Evolutionary conservation across 1,140 invertebrate genomes (phyloP), one percentile per base, ranked within the genome.

Genomic region (Andrena cerasifolii): DNA sequence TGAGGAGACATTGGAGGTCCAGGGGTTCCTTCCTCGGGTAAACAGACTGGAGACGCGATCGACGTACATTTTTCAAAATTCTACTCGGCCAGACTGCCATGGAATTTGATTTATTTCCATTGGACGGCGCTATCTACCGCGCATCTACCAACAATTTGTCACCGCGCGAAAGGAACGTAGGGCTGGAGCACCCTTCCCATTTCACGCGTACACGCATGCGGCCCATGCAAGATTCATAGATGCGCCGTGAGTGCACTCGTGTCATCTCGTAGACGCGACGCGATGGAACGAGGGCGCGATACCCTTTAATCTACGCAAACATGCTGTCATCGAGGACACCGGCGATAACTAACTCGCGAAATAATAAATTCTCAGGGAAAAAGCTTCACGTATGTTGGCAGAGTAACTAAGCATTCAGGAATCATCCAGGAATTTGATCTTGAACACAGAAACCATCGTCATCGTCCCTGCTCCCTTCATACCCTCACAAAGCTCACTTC

Each of bases 201-300:
- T 53, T 63, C 49, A 33, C 53, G 72, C 72, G 72, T 74, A 36
- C 28, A 74, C 73, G 62, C 62, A 67, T 36, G 51, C 73, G 51
- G 28, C 21, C 26, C 31, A 58, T 58, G 53, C 53, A 76, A 67
- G 28, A 76, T 76, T 76, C 73, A 76, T 76, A n/a, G 51, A 6
- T n/a, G 21, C 36, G 3, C 49, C 14, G 18, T 31, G 62, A 67
- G 63, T 47, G 63, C 40, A 28, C 53, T 68, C 40, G 51, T 49
- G 72, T 67, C 63, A 47, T 76, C 73, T 40, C 36, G 54, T 51
- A 73, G 67, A 74, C 62, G 58, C 36, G 24, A 8, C 51, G 21
- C 47, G 51, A 40, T 45, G 24, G 49, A 31, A 33, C 56, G 47
- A 43, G 43, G 49, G 53, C 53, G 51, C 47, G 33, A 31, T 65